Evolutionary conservation across 2,113 vertebrate genomes (phyloP).

Genomic region (Sporophila hypoxantha): DNA sequence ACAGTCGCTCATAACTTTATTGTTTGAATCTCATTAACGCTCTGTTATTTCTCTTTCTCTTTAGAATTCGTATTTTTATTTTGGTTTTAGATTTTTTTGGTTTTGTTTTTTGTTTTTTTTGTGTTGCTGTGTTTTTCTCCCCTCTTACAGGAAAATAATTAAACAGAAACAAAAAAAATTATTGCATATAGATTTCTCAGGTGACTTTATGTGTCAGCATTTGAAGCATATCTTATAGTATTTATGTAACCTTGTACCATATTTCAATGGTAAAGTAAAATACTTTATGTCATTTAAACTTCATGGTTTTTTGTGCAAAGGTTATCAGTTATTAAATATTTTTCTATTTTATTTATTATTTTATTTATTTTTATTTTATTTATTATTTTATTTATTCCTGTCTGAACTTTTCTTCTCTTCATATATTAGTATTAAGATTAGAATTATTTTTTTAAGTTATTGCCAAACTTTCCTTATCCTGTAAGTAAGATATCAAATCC

Average conservation of each 20-base stretch:
- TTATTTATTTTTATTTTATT: background rate
- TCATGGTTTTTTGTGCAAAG: background rate
- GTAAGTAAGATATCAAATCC: background rate
- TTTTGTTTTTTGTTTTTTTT: background rate
- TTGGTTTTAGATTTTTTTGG: background rate
- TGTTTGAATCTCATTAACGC: conserved; percentile 48
- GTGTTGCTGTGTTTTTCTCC: background rate
- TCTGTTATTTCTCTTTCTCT: background rate
- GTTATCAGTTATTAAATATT: background rate
- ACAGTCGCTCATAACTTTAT: conserved; percentile 22
- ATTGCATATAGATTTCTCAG: background rate
- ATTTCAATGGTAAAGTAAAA: background rate
- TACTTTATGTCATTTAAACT: background rate
- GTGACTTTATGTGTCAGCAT: background rate
- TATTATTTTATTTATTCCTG: background rate
- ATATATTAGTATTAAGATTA: background rate
- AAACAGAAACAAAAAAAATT: conserved; percentile 1
- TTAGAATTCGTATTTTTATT: background rate
- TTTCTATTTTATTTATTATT: background rate
- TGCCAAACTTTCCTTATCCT: background rate
- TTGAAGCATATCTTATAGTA: background rate
- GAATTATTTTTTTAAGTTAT: background rate
- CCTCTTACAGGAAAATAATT: conserved; percentile 2
- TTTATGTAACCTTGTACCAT: background rate
- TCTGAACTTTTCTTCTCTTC: background rate